phyloP scores from a whole-genome alignment of 2,888 invertebrate species.

The Lissonota sp. region DNA sequence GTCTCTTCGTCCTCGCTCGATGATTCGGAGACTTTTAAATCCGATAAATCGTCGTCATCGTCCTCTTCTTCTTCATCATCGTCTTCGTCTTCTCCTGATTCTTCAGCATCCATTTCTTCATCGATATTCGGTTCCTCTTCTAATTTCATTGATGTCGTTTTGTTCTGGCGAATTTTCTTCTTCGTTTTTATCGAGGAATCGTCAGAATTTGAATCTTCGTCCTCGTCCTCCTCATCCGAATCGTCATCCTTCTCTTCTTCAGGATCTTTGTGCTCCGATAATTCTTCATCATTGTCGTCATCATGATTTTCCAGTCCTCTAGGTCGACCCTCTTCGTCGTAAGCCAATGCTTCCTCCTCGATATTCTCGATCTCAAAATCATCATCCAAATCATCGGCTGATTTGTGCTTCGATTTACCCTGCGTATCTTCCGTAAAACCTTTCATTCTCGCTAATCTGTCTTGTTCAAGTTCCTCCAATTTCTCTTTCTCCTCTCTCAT shows the following conservation, averaged over 20 bases:
- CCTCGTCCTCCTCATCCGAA: slow-evolving; percentile 56
- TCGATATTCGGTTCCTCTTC: slow-evolving; percentile 54
- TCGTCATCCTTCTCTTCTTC: slow-evolving; percentile 51
- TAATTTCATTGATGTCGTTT: slow-evolving; percentile 2
- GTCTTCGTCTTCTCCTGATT: slow-evolving; percentile 65
- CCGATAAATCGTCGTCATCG: slow-evolving; percentile 69
- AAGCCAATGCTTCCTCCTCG: slow-evolving; percentile 84
- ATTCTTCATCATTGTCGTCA: slow-evolving; percentile 67
- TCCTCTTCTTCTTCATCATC: slow-evolving; percentile 65
- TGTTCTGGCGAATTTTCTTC: not conserved
- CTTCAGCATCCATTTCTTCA: slow-evolving; percentile 32
- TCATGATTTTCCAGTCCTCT: slow-evolving; percentile 61
- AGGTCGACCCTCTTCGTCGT: slow-evolving; percentile 85
- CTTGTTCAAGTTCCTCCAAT: slow-evolving; percentile 91
- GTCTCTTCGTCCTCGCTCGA: slow-evolving; percentile 67
- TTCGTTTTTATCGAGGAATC: not conserved
- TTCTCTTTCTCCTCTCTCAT: slow-evolving; percentile 91
- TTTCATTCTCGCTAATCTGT: slow-evolving; percentile 91
- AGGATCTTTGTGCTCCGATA: slow-evolving; percentile 42
- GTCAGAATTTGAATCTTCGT: slow-evolving; percentile 31
- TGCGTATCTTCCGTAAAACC: slow-evolving; percentile 84
- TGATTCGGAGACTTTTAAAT: slow-evolving; percentile 66
- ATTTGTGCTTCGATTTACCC: slow-evolving; percentile 86
- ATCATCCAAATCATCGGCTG: slow-evolving; percentile 95
- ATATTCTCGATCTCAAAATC: slow-evolving; percentile 88